phyloP scores from a whole-genome alignment of 2,888 invertebrate species.

The Caenorhabditis sulstoni region DNA sequence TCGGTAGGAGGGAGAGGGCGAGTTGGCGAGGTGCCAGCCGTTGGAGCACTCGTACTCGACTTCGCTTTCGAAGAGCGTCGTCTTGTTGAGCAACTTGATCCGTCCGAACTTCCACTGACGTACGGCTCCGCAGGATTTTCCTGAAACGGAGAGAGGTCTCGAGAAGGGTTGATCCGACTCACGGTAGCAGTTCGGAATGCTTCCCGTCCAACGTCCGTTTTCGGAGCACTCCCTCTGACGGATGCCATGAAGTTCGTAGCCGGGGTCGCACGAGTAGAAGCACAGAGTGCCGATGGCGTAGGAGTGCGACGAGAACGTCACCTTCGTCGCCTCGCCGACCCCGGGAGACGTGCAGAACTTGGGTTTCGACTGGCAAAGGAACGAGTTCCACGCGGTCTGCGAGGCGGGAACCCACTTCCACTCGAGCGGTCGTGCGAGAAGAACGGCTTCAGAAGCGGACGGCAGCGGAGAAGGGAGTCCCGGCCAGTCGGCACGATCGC shows the following conservation, averaged over 20 bases:
- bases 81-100: slow-evolving; percentile 62
- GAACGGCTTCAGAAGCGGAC: slow-evolving; percentile 63
- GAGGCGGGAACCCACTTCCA: slow-evolving; percentile 75
- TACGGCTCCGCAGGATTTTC: slow-evolving; percentile 57
- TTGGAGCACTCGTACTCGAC: slow-evolving; percentile 70
- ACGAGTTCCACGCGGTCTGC: slow-evolving; percentile 74
- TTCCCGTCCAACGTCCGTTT: slow-evolving; percentile 73
- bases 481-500: slow-evolving; percentile 65
- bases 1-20: slow-evolving; percentile 46
- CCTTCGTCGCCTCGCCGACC: slow-evolving; percentile 71
- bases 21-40: slow-evolving; percentile 63
- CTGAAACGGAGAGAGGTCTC: slow-evolving; percentile 18
- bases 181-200: slow-evolving; percentile 72
- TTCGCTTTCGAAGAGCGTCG: slow-evolving; percentile 51
- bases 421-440: slow-evolving; percentile 66
- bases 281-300: slow-evolving; percentile 75
- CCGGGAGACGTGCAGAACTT: slow-evolving; percentile 77
- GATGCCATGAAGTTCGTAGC: slow-evolving; percentile 63
- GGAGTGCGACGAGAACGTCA: slow-evolving; percentile 73
- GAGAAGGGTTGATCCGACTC: slow-evolving; percentile 18
- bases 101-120: slow-evolving; percentile 55
- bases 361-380: slow-evolving; percentile 74
- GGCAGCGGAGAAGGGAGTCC: slow-evolving; percentile 49
- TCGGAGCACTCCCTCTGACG: slow-evolving; percentile 64
- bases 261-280: slow-evolving; percentile 75